phyloP scores from a whole-genome alignment of 1,140 invertebrate species.

The Sitophilus oryzae region DNA sequence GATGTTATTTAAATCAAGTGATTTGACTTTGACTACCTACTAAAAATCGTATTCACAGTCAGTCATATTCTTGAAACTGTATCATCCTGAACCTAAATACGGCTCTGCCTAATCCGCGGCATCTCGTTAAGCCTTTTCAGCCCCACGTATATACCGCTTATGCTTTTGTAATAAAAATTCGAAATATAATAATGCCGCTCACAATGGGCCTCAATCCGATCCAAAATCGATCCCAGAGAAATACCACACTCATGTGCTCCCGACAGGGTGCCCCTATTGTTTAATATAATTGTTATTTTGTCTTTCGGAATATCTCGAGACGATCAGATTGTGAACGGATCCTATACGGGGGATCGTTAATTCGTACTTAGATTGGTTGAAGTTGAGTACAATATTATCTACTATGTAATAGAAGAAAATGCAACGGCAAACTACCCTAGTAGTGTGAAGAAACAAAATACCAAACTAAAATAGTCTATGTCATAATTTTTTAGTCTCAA shows the following conservation, averaged over 20 bases:
- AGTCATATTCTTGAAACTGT: no score
- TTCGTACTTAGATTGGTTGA: no score
- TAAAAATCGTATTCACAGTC: no score
- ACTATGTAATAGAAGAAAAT: no score
- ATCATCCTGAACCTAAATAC: neutral
- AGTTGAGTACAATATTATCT: no score
- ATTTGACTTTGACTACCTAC: no score
- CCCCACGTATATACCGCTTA: conserved; percentile 1
- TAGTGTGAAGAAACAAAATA: no score
- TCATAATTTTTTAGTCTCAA: no score
- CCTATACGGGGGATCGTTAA: neutral
- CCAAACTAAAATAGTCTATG: no score
- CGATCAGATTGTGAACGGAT: conserved; percentile 10
- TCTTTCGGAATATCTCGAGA: conserved; percentile 17
- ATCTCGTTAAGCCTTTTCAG: conserved; percentile 18
- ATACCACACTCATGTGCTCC: conserved; percentile 25
- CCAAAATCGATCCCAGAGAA: conserved; percentile 22
- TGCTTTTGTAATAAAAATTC: conserved; percentile 23
- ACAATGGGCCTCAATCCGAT: conserved; percentile 22
- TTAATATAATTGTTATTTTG: conserved; percentile 29
- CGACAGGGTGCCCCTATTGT: conserved; percentile 27
- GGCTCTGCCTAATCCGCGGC: neutral
- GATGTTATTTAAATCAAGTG: no score
- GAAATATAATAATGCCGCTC: conserved; percentile 23
- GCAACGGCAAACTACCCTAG: no score